Conservation (phyloP, 53 echinoderm and acorn worm species). For the Patiria pectinifera region DNA sequence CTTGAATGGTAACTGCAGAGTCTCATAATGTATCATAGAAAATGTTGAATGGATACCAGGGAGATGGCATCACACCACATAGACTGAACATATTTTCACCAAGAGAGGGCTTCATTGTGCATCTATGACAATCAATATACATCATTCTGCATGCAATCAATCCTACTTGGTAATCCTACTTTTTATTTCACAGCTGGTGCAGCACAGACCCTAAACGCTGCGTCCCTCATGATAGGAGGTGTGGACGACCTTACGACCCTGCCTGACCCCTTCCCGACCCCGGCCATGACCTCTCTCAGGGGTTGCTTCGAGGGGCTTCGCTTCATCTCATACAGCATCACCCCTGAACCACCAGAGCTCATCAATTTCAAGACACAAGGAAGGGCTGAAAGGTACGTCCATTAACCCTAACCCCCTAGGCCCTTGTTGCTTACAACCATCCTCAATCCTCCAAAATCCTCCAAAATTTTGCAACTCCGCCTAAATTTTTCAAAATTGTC, state of each 20-base stretch:
- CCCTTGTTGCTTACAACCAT: too few species aligned
- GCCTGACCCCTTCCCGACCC: slow-evolving; percentile 74
- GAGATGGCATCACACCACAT: too few species aligned
- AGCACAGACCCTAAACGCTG: slow-evolving; percentile 89
- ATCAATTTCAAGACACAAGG: slow-evolving; percentile 88
- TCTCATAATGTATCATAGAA: too few species aligned
- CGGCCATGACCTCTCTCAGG: slow-evolving; percentile 72
- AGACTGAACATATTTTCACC: too few species aligned
- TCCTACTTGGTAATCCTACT: not conserved
- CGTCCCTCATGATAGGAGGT: slow-evolving; percentile 85
- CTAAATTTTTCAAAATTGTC: too few species aligned
- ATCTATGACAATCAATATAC: too few species aligned
- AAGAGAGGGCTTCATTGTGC: too few species aligned
- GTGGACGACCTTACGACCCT: slow-evolving; percentile 61
- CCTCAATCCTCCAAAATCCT: too few species aligned
- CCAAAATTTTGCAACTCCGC: too few species aligned
- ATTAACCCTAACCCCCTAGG: too few species aligned
- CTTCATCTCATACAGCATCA: slow-evolving; percentile 90
- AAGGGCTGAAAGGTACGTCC: slow-evolving; percentile 80
- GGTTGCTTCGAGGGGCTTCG: slow-evolving; percentile 88
- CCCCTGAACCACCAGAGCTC: slow-evolving; percentile 91
- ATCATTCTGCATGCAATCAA: not conserved
- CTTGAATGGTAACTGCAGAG: too few species aligned
- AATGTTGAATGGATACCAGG: too few species aligned
- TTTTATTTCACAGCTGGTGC: slow-evolving; percentile 72